A percentile compares a stretch with the other conserved stretches of the same genome.
Conservation (phyloP, 2,888 invertebrate genomes). For the Dione vanillae region DNA sequence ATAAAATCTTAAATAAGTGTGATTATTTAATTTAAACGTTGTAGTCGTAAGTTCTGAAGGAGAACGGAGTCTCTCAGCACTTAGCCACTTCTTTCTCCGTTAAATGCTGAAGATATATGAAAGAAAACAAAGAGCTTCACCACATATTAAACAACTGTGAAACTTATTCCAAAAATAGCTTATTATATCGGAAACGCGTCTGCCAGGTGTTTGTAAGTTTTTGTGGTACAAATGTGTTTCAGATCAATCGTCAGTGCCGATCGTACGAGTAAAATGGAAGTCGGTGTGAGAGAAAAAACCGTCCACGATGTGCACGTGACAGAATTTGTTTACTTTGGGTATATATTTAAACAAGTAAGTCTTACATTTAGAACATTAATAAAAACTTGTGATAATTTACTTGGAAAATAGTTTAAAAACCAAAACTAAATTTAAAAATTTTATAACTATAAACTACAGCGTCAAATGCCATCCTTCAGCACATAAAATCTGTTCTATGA, state of each 20-base stretch:
- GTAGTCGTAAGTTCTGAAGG: too few relatives aligned
- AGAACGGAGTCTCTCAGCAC: too few relatives aligned
- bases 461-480: too few relatives aligned
- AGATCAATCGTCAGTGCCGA: slow-evolving; percentile 63
- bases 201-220: slow-evolving; percentile 62
- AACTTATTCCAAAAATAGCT: slow-evolving; percentile 40
- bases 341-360: not conserved
- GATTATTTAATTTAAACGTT: too few relatives aligned
- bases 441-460: too few relatives aligned
- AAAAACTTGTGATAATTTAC: too few relatives aligned
- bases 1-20: too few relatives aligned
- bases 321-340: slow-evolving; percentile 15
- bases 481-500: too few relatives aligned
- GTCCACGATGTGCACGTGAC: slow-evolving; percentile 31
- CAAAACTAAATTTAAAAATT: too few relatives aligned
- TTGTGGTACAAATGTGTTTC: slow-evolving; percentile 68
- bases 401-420: too few relatives aligned
- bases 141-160: not conserved
- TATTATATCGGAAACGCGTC: slow-evolving; percentile 61
- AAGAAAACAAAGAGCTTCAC: not conserved
- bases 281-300: slow-evolving; percentile 29
- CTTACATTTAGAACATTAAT: too few relatives aligned
- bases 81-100: not conserved
- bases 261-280: slow-evolving; percentile 35
- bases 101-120: not conserved